A percentile compares a stretch with the other conserved stretches of the same genome.
These are phyloP conservation scores for Steinernema khuongi DNA, from an alignment of 1,140 invertebrate species.

Conservation along the genomic window DNA sequence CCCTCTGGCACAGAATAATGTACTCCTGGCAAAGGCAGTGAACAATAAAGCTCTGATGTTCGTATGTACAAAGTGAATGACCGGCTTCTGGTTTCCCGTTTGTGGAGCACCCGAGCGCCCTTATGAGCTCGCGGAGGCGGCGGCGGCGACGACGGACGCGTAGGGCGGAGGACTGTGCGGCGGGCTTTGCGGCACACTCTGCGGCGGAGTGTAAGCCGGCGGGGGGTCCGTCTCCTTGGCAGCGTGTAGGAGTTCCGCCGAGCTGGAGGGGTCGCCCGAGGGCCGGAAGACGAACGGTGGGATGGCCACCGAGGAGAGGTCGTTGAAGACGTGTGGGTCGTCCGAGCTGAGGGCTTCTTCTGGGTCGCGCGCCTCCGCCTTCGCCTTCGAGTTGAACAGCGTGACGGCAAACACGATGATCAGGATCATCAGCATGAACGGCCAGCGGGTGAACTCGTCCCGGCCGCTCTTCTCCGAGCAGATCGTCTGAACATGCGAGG, in stretches of 20 bases:
- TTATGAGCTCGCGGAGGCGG: not conserved
- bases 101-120: too few relatives aligned
- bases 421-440: not conserved
- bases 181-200: not conserved
- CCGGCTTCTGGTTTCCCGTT: not conserved
- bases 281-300: not conserved
- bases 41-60: too few relatives aligned
- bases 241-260: not conserved
- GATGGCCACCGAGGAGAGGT: not conserved
- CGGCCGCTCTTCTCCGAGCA: not conserved
- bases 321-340: not conserved
- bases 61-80: not conserved
- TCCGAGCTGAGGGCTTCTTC: not conserved
- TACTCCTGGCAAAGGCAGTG: too few relatives aligned
- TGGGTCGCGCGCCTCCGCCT: not conserved
- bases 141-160: not conserved
- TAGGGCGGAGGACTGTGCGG: not conserved
- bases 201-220: not conserved
- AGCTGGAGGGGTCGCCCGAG: not conserved
- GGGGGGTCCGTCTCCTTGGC: constrained; percentile 1
- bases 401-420: not conserved
- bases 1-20: too few relatives aligned
- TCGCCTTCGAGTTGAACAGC: not conserved
- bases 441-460: not conserved
- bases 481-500: not conserved